Evolutionary conservation across 2,888 invertebrate species (phyloP), one percentile per base, ranked within the genome.

Genomic region (Tricholauxania praeusta): DNA sequence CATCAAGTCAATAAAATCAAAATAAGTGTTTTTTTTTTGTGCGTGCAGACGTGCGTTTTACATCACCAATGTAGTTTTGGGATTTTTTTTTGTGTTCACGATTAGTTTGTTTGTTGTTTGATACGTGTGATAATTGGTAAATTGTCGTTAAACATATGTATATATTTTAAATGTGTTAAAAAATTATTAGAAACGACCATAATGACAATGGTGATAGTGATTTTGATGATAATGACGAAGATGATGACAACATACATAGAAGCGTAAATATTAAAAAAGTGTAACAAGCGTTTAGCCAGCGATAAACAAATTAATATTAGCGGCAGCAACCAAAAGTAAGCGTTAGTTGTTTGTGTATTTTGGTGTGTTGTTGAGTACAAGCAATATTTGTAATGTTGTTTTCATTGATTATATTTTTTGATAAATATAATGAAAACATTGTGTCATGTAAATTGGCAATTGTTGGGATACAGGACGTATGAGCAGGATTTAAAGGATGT

Each of bases 21-120:
- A 39, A 65, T 51, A 14, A 52, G 49, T 8, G 39, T 68, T 68
- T 28, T 60, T 60, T 71, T 65, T 63, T 52, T 72, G 67, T 69
- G 64, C 47, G 66, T 75, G 59, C 55, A 55, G 39, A 51, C 65
- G 52, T 71, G 60, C 48, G 57, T 74, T 71, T 62, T 62, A 28
- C 57, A 51, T 62, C 17, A 69, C 32, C 48, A 22, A 53, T 72
- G 55, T 63, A 48, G 74, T 75, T 70, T 76, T 75, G 68, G 69
- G 64, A 77, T 72, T 71, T 64, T 60, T 55, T 66, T 66, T 53
- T 66, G 60, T 62, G 71, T 70, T 48, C 63, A 57, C 53, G 22
- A 51, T 70, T 49, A 51, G 47, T 65, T 51, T 48, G 39, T 76
- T 53, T 52, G 63, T 32, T 74, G 52, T 22, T 69, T 28, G 4